Evolutionary conservation across 2,888 invertebrate genomes (phyloP).

Genomic region (Drosophila mayaguana): DNA sequence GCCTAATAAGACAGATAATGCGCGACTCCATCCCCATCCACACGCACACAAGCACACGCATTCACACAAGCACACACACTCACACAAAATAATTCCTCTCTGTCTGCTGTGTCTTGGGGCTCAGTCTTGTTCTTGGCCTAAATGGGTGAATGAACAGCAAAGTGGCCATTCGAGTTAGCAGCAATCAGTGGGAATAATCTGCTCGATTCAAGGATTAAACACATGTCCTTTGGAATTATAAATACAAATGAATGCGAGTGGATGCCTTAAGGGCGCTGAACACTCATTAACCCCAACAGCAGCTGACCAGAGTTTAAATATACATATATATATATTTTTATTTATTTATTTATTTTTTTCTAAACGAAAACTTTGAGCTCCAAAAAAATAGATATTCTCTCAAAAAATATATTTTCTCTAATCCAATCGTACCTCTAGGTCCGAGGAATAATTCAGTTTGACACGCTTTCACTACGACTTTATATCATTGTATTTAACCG

Average conservation of each 20-base stretch:
- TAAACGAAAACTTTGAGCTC: too few species aligned
- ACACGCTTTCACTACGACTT: too few species aligned
- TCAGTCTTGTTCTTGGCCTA: background rate
- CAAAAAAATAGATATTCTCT: too few species aligned
- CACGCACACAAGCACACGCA: background rate
- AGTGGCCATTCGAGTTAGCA: background rate
- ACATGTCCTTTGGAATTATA: background rate
- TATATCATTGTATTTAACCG: too few species aligned
- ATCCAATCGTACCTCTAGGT: too few species aligned
- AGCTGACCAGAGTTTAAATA: too few species aligned
- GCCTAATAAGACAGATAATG: conserved; percentile 32
- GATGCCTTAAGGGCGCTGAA: background rate
- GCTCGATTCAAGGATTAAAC: background rate
- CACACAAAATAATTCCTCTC: background rate
- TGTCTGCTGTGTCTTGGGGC: conserved; percentile 5
- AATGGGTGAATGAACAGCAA: background rate
- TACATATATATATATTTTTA: too few species aligned
- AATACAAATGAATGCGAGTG: background rate
- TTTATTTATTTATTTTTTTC: too few species aligned
- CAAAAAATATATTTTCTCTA: too few species aligned
- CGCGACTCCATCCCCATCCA: conserved; percentile 8
- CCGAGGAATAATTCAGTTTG: too few species aligned
- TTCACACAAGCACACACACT: too few species aligned
- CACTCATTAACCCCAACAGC: too few species aligned
- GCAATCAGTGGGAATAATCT: background rate